These are phyloP conservation scores for Vulpes lagopus DNA, from an alignment of 2,113 vertebrate genomes.

Conservation along the genomic window DNA sequence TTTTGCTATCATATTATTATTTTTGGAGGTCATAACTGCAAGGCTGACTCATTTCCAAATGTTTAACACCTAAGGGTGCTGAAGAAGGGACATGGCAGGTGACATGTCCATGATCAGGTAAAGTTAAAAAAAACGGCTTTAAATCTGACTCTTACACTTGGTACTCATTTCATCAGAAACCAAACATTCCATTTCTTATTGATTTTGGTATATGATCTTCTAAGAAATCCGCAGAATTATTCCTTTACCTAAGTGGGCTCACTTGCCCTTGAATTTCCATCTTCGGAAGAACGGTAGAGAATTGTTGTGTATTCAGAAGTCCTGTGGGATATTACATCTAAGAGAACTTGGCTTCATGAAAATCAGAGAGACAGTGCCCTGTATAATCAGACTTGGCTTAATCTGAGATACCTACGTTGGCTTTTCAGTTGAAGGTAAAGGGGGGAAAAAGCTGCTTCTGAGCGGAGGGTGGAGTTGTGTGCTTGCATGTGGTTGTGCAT, in stretches of 20 bases:
- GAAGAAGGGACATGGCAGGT: background rate
- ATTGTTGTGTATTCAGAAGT: background rate
- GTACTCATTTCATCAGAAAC: constrained; percentile 3
- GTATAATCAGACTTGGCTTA: background rate
- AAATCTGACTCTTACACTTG: background rate
- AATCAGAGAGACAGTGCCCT: background rate
- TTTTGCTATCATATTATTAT: background rate
- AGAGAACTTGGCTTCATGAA: background rate
- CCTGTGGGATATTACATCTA: background rate
- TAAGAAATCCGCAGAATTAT: constrained; percentile 4
- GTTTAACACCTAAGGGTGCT: background rate
- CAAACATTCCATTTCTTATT: background rate
- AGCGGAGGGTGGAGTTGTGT: background rate
- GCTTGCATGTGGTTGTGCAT: fast-evolving
- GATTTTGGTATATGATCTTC: background rate
- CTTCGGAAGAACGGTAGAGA: constrained; percentile 11
- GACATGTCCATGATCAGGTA: background rate
- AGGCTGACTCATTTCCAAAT: background rate
- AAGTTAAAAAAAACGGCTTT: background rate
- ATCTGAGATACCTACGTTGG: background rate
- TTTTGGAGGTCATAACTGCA: background rate
- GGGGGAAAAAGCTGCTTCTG: background rate
- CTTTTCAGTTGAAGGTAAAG: constrained; percentile 14
- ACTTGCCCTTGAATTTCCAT: constrained; percentile 24
- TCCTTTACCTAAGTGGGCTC: background rate